Percentiles rank a stretch among this genome's conserved stretches.
phyloP scores from a whole-genome alignment of 2,888 invertebrate species.

The Hirudinaria manillensis region DNA sequence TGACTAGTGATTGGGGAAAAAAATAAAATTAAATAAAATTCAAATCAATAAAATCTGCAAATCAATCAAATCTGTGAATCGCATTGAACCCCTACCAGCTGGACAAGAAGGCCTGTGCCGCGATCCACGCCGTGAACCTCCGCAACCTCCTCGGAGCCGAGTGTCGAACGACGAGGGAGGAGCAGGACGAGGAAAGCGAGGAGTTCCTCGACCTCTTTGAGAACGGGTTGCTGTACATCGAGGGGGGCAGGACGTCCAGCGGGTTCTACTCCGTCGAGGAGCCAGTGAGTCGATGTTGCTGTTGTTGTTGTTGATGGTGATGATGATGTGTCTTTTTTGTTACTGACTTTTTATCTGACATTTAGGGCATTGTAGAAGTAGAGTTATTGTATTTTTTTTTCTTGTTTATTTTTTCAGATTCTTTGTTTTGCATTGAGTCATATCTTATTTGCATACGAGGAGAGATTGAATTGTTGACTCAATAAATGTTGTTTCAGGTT shows the following conservation, averaged over 20 bases:
- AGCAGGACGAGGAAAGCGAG: conserved; percentile 90
- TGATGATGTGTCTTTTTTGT: neutral
- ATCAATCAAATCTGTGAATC: neutral
- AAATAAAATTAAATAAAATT: too few relatives aligned
- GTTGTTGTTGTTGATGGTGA: neutral
- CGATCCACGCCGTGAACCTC: conserved; percentile 97
- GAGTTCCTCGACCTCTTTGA: conserved; percentile 90
- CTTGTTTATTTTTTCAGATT: too few relatives aligned
- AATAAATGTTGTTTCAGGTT: conserved; percentile 58
- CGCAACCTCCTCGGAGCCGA: conserved; percentile 89
- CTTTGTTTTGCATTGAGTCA: neutral
- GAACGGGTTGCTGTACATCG: conserved; percentile 80
- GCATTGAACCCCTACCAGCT: conserved; percentile 50
- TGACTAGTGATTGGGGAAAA: too few relatives aligned
- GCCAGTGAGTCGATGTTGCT: conserved; percentile 36
- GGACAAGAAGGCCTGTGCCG: conserved; percentile 89
- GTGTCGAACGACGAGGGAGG: conserved; percentile 87
- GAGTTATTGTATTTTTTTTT: neutral
- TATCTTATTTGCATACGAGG: neutral
- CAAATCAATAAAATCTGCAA: too few relatives aligned
- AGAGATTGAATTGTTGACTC: neutral
- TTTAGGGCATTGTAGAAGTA: neutral
- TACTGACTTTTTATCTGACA: neutral
- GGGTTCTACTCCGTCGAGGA: conserved; percentile 96
- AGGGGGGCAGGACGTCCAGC: conserved; percentile 92